Percentiles rank a stretch among this genome's conserved stretches.
phyloP scores from a whole-genome alignment of 2,797 vertebrate species.

The Cossypha polioptera region DNA sequence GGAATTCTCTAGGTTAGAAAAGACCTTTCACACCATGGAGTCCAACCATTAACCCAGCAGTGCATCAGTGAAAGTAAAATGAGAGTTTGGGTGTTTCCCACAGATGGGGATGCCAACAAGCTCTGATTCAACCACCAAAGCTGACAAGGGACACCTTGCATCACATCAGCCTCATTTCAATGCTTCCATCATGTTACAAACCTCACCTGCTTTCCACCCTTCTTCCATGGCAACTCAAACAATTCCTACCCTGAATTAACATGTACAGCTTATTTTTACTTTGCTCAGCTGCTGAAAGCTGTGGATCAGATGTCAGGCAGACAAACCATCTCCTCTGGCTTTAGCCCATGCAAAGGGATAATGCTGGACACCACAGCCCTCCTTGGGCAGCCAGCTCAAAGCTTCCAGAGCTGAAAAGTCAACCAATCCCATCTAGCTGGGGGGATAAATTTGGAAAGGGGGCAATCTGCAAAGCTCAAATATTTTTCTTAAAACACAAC shows the following conservation, averaged over 20 bases:
- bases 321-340: not conserved
- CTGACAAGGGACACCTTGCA: accelerated
- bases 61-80: not conserved
- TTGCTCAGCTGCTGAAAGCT: not conserved
- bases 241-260: not conserved
- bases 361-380: accelerated
- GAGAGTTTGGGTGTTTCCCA: not conserved
- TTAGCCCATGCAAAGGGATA: not conserved
- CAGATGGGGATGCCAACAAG: accelerated
- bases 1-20: not conserved
- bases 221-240: accelerated
- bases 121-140: not conserved
- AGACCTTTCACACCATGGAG: not conserved
- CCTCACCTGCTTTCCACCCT: not conserved
- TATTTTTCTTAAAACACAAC: not conserved
- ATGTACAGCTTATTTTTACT: not conserved
- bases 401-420: not conserved
- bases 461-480: not conserved
- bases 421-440: not conserved
- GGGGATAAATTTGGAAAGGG: not conserved
- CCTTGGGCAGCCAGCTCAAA: not conserved
- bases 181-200: not conserved
- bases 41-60: not conserved
- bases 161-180: not conserved
- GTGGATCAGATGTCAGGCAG: not conserved